Percentiles rank a stretch among this genome's conserved stretches.
Evolutionary conservation across 2,888 invertebrate species (phyloP).

Genomic region (Archips crataeganus): DNA sequence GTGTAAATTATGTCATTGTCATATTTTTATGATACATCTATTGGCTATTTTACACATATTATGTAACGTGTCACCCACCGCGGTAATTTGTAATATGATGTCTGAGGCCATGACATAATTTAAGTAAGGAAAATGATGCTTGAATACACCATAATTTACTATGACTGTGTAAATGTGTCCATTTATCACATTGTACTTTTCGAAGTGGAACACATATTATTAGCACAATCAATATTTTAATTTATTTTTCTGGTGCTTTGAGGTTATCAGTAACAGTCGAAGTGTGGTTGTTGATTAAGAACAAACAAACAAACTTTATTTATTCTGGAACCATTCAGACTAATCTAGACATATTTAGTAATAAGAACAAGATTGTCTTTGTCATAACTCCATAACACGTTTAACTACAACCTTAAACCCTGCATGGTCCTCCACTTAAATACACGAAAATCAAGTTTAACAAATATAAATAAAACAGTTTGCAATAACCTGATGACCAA

Average conservation of each 20-base stretch:
- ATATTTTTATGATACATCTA: slow-evolving; percentile 1
- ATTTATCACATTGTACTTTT: neutral
- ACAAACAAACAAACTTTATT: neutral
- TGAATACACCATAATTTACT: neutral
- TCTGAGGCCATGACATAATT: neutral
- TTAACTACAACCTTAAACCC: too few relatives aligned
- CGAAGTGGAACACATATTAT: neutral
- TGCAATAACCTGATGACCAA: too few relatives aligned
- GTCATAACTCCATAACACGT: too few relatives aligned
- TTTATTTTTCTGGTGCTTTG: neutral
- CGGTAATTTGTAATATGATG: neutral
- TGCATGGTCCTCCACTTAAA: too few relatives aligned
- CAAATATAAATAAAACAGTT: too few relatives aligned
- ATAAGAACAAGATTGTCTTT: too few relatives aligned
- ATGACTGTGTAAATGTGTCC: neutral
- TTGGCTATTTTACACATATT: slow-evolving; percentile 2
- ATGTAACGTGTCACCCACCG: neutral
- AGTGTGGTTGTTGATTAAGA: neutral
- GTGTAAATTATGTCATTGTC: neutral
- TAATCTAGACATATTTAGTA: neutral
- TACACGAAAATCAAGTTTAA: too few relatives aligned
- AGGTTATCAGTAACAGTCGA: neutral
- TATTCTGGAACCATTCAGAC: neutral
- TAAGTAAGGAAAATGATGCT: neutral
- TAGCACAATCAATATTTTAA: neutral